phyloP scores from a whole-genome alignment of 2,113 vertebrate genomes.

The Oriolus oriolus region DNA sequence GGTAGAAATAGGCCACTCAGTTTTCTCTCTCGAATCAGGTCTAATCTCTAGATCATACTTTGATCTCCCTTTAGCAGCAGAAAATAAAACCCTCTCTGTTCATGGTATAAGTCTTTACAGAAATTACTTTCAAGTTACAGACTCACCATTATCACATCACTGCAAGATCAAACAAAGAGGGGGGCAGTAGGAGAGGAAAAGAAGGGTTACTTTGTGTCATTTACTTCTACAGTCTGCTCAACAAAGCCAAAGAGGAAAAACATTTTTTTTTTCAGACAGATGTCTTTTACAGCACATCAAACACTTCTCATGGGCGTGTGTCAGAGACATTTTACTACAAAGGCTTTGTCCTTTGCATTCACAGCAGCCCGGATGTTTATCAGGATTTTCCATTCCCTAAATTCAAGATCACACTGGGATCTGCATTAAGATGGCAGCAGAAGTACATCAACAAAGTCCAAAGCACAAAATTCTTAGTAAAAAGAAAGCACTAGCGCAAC shows the following conservation, averaged over 20 bases:
- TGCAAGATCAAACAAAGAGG: constrained; percentile 43
- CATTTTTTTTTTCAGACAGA: not conserved
- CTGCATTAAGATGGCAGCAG: not conserved
- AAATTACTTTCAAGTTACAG: constrained; percentile 50
- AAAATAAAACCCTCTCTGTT: constrained; percentile 32
- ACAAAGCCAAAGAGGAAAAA: constrained; percentile 41
- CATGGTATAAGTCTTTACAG: not conserved
- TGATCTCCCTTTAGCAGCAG: constrained; percentile 13
- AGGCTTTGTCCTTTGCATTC: constrained; percentile 32
- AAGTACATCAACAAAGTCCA: not conserved
- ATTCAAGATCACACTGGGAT: not conserved
- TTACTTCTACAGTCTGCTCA: not conserved
- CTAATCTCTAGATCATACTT: constrained; percentile 40
- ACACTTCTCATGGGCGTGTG: constrained; percentile 9
- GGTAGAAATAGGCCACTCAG: not conserved
- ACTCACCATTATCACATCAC: constrained; percentile 23
- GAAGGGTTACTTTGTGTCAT: constrained; percentile 32
- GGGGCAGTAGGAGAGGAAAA: constrained; percentile 18
- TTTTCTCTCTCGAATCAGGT: not conserved
- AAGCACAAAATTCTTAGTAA: not conserved
- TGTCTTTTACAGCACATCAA: constrained; percentile 39
- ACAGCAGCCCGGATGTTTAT: constrained; percentile 7
- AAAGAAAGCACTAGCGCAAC: not conserved
- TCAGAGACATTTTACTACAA: constrained; percentile 26
- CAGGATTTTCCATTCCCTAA: constrained; percentile 28